phyloP scores from a whole-genome alignment of 2,113 vertebrate species.

The Tragelaphus scriptus region DNA sequence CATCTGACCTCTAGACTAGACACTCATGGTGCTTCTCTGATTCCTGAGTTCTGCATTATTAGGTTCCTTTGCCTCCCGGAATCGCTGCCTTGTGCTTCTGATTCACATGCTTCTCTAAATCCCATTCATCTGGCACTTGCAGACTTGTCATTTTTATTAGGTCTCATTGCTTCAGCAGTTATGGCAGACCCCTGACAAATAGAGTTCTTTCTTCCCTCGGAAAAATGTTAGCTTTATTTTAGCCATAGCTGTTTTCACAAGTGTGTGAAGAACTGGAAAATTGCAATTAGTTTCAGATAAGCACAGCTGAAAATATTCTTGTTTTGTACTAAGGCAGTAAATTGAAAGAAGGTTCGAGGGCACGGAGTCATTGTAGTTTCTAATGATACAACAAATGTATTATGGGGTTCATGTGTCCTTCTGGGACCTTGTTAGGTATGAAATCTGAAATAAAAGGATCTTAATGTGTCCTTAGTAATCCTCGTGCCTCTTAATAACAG shows the following conservation, averaged over 20 bases:
- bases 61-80: not conserved
- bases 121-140: not conserved
- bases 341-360: slow-evolving; percentile 40
- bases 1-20: not conserved
- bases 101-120: not conserved
- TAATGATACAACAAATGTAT: not conserved
- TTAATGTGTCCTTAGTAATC: slow-evolving; percentile 40
- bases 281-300: slow-evolving; percentile 41
- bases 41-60: not conserved
- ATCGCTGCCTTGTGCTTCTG: not conserved
- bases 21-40: not conserved
- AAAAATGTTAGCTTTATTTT: slow-evolving; percentile 17
- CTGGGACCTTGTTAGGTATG: not conserved
- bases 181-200: not conserved
- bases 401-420: not conserved
- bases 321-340: slow-evolving; percentile 16
- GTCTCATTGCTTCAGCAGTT: slow-evolving; percentile 21
- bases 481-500: slow-evolving; percentile 11
- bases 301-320: slow-evolving; percentile 49
- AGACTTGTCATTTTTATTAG: not conserved
- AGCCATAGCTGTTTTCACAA: not conserved
- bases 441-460: not conserved
- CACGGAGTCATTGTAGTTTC: not conserved
- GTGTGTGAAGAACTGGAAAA: not conserved
- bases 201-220: not conserved